Evolutionary conservation across 1,140 invertebrate genomes (phyloP).

Genomic region (Parasteatoda tepidariorum): DNA sequence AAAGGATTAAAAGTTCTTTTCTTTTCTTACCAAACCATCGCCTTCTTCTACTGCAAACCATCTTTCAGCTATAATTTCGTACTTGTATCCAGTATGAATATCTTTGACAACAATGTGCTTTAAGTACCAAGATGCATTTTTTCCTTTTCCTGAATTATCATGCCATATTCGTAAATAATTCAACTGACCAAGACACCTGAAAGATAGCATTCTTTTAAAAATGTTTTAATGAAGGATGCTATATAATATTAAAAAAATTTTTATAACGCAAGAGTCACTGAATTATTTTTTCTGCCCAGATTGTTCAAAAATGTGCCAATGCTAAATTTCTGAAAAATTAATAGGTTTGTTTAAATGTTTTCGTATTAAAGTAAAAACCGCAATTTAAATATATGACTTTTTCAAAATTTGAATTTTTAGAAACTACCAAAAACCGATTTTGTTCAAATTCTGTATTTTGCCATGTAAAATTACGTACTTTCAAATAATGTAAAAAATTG

Average conservation of each 20-base stretch:
- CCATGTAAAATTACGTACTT: too few relatives aligned
- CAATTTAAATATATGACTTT: too few relatives aligned
- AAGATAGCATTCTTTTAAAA: background rate
- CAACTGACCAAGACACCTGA: constrained; percentile 71
- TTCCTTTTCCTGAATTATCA: constrained; percentile 72
- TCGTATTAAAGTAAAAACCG: too few relatives aligned
- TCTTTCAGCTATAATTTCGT: constrained; percentile 71
- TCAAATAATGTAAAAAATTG: too few relatives aligned
- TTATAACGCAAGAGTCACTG: background rate
- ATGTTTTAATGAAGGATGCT: background rate
- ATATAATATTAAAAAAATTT: background rate
- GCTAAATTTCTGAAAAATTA: too few relatives aligned
- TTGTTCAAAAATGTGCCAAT: too few relatives aligned
- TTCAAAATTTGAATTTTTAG: too few relatives aligned
- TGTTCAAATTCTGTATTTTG: too few relatives aligned
- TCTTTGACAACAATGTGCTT: constrained; percentile 71
- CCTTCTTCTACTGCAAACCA: constrained; percentile 75
- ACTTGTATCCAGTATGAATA: constrained; percentile 72
- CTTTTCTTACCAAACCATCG: constrained; percentile 70
- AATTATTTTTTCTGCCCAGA: background rate
- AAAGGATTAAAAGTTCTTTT: background rate
- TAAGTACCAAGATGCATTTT: constrained; percentile 72
- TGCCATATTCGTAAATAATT: constrained; percentile 73
- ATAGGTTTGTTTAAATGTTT: too few relatives aligned
- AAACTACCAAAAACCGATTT: too few relatives aligned